Conservation (phyloP, 2,113 vertebrate species). For the Platysternon megacephalum region DNA sequence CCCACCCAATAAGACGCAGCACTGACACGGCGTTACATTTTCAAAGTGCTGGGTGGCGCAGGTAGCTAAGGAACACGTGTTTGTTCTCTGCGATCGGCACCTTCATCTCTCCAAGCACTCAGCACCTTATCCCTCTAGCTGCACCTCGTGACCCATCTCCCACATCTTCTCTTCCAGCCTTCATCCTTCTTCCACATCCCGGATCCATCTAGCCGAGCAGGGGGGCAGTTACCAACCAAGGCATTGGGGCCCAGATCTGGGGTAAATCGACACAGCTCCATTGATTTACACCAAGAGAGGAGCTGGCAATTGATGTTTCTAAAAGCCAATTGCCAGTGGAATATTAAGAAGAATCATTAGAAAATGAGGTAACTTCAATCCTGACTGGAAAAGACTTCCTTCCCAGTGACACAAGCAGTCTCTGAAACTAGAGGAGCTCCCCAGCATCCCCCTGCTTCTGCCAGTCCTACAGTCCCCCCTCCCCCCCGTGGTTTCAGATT, state of each 20-base stretch:
- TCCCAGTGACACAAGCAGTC: not conserved
- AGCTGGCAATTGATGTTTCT: not conserved
- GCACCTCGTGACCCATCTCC: not conserved
- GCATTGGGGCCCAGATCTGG: fast-evolving
- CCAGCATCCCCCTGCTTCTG: not conserved
- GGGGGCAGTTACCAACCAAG: not conserved
- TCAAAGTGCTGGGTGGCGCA: not conserved
- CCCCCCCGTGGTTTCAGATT: not conserved
- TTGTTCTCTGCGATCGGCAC: not conserved
- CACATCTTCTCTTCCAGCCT: not conserved
- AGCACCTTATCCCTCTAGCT: not conserved
- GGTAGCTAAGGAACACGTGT: not conserved
- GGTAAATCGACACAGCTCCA: not conserved
- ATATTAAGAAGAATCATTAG: fast-evolving
- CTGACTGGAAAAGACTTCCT: not conserved
- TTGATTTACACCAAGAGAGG: fast-evolving
- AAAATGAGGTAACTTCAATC: not conserved
- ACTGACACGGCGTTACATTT: not conserved
- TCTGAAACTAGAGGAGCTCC: not conserved
- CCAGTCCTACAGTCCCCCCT: not conserved
- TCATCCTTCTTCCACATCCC: not conserved
- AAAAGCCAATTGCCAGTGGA: not conserved
- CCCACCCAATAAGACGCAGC: not conserved
- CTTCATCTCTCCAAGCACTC: not conserved
- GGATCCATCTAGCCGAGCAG: not conserved